Evolutionary conservation across 2,888 invertebrate species (phyloP).

Genomic region (Halictus quadricinctus): DNA sequence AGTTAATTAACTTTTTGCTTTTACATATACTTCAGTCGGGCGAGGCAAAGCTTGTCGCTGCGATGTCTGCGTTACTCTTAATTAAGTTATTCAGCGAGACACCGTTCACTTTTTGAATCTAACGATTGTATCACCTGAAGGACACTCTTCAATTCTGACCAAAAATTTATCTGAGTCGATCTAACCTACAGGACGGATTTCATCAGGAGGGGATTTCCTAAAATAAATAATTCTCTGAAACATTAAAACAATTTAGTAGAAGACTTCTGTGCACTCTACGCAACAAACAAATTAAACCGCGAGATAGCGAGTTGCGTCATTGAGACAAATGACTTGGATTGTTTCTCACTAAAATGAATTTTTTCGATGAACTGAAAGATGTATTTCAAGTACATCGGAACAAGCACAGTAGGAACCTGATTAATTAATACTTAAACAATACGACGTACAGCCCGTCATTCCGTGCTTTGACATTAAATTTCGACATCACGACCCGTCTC

Average conservation of each 20-base stretch:
- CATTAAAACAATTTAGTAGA: too few relatives aligned
- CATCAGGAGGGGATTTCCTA: not conserved
- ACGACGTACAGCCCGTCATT: too few relatives aligned
- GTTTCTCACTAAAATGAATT: too few relatives aligned
- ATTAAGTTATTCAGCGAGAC: not conserved
- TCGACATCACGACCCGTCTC: not conserved
- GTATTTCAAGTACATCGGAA: not conserved
- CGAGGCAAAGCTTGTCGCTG: not conserved
- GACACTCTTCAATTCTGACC: not conserved
- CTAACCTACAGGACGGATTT: too few relatives aligned
- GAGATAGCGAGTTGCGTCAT: too few relatives aligned
- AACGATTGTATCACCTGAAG: not conserved
- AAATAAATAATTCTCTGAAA: too few relatives aligned
- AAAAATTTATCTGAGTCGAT: not conserved
- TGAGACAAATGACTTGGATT: too few relatives aligned
- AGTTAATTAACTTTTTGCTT: constrained; percentile 16
- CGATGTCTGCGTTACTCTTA: not conserved
- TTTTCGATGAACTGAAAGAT: too few relatives aligned
- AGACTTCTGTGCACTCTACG: too few relatives aligned
- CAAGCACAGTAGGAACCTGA: not conserved
- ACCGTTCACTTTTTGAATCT: not conserved
- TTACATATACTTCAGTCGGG: not conserved
- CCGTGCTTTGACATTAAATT: not conserved
- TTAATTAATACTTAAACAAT: not conserved
- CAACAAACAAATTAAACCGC: too few relatives aligned